Evolutionary conservation across 2,888 invertebrate genomes (phyloP).

Genomic region (Acleris laterana): DNA sequence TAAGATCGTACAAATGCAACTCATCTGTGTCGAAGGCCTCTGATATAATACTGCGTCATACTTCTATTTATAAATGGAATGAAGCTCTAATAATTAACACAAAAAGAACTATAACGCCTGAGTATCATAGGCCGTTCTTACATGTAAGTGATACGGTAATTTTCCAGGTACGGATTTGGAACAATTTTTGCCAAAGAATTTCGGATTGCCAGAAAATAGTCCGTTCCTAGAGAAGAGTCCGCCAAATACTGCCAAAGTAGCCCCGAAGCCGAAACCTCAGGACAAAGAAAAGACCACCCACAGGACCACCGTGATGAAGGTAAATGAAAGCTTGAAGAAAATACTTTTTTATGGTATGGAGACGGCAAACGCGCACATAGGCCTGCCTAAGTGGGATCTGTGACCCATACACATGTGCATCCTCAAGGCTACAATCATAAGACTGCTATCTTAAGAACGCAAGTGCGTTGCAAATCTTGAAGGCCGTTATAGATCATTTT

Average conservation of each 20-base stretch:
- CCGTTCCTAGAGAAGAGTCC: conserved; percentile 80
- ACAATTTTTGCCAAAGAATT: conserved; percentile 86
- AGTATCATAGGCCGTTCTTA: conserved; percentile 1
- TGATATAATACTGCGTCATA: conserved; percentile 28
- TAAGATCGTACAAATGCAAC: conserved; percentile 21
- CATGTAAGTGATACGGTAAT: conserved; percentile 9
- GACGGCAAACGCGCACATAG: too few species aligned
- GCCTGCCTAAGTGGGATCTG: too few species aligned
- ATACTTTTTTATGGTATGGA: too few species aligned
- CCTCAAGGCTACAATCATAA: too few species aligned
- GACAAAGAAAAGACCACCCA: conserved; percentile 32
- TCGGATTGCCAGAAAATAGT: conserved; percentile 84
- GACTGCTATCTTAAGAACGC: too few species aligned
- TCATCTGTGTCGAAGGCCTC: conserved; percentile 17
- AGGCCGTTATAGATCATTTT: too few species aligned
- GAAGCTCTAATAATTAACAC: neutral
- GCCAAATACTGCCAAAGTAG: conserved; percentile 70
- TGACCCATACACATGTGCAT: too few species aligned
- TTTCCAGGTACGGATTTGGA: conserved; percentile 85
- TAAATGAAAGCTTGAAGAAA: conserved; percentile 40
- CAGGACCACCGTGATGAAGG: conserved; percentile 70
- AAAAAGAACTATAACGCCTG: neutral
- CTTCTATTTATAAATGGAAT: conserved; percentile 21
- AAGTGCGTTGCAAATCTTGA: too few species aligned
- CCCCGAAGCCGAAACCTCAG: conserved; percentile 67